Percentiles rank a stretch among this genome's conserved stretches.
phyloP scores from a whole-genome alignment of 2,888 invertebrate species.

The Clitarchus hookeri region DNA sequence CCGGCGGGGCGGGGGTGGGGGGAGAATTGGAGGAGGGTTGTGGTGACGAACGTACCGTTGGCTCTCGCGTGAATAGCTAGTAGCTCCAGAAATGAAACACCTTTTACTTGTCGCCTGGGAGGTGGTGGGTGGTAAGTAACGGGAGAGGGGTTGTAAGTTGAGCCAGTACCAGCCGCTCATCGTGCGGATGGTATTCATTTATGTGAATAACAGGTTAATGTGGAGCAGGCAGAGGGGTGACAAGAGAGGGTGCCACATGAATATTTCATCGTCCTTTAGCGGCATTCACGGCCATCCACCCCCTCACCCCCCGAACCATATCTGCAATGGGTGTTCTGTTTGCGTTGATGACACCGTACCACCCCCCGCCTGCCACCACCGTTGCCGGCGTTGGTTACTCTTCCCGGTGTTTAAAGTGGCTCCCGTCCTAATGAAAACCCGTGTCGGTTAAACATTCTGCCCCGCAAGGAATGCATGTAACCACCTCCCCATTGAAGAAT shows the following conservation, averaged over 20 bases:
- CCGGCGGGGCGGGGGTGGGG: too few species aligned
- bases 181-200: neutral
- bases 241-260: neutral
- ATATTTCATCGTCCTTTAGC: conserved; percentile 14
- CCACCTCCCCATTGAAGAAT: neutral
- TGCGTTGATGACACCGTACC: neutral
- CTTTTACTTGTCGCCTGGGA: neutral
- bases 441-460: neutral
- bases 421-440: neutral
- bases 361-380: neutral
- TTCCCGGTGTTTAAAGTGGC: neutral
- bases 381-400: neutral
- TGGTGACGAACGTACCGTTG: neutral
- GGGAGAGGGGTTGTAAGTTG: neutral
- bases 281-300: neutral
- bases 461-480: neutral
- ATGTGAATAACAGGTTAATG: neutral
- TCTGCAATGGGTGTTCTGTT: neutral
- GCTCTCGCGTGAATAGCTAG: neutral
- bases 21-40: neutral
- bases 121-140: neutral
- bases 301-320: neutral
- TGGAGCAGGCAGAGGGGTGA: neutral
- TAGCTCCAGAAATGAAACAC: neutral
- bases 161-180: neutral